A percentile compares a stretch with the other conserved stretches of the same genome.
phyloP scores from a whole-genome alignment of 2,113 vertebrate species.

The Anguilla japonica region DNA sequence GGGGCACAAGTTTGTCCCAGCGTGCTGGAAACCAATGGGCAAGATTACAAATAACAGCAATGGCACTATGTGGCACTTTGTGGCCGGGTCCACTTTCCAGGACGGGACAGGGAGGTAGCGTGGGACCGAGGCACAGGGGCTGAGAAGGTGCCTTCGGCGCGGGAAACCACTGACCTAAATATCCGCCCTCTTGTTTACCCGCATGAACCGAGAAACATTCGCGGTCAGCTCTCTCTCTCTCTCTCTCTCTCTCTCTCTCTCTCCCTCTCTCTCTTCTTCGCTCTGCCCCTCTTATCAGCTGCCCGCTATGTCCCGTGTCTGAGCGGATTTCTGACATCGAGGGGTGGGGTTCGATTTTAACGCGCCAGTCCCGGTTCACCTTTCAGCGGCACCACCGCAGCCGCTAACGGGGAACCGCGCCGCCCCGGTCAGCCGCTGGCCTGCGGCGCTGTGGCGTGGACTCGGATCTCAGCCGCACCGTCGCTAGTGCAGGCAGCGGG shows the following conservation, averaged over 20 bases:
- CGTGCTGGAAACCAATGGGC: background rate
- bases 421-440: too few relatives aligned
- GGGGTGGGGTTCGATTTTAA: background rate
- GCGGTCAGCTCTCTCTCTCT: background rate
- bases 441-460: too few relatives aligned
- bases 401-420: too few relatives aligned
- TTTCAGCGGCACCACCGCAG: too few relatives aligned
- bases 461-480: too few relatives aligned
- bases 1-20: background rate
- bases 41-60: background rate
- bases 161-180: conserved; percentile 26
- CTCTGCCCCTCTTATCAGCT: background rate
- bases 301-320: background rate
- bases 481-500: too few relatives aligned
- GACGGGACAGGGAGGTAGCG: conserved; percentile 18
- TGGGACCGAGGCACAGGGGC: background rate
- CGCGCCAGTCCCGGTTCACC: too few relatives aligned
- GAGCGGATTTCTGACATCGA: too few relatives aligned
- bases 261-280: background rate
- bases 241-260: background rate
- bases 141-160: conserved; percentile 19
- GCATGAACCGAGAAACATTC: background rate
- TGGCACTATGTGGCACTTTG: conserved; percentile 1
- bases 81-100: conserved; percentile 16
- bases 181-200: conserved; percentile 21